Evolutionary conservation across 2,888 invertebrate species (phyloP).

Genomic region (Phaonia tiefii): DNA sequence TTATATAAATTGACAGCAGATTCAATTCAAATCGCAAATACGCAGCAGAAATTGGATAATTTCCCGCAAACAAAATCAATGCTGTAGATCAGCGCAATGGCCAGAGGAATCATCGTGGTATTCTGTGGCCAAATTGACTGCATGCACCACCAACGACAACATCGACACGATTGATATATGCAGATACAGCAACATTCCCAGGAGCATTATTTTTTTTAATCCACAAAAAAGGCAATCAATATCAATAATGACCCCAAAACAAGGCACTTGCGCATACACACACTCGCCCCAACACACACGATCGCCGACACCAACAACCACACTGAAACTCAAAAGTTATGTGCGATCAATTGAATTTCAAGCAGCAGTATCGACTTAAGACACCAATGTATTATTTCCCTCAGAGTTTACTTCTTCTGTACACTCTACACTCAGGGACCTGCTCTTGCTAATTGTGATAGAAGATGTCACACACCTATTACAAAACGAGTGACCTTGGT

Average conservation of each 20-base stretch:
- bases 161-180: constrained; percentile 77
- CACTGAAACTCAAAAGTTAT: neutral
- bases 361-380: neutral
- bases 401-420: too few species aligned
- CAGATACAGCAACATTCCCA: constrained; percentile 76
- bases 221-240: constrained; percentile 68
- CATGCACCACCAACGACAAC: constrained; percentile 67
- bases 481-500: too few species aligned
- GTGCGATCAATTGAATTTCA: constrained; percentile 29
- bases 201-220: constrained; percentile 72
- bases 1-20: constrained; percentile 77
- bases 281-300: neutral
- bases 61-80: constrained; percentile 75
- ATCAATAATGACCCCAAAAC: constrained; percentile 68
- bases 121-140: constrained; percentile 72
- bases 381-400: too few species aligned
- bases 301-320: neutral
- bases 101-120: constrained; percentile 62
- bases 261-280: constrained; percentile 60
- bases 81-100: constrained; percentile 62
- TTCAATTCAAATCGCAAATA: constrained; percentile 72
- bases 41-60: constrained; percentile 80
- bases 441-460: too few species aligned
- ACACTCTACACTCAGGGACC: too few species aligned
- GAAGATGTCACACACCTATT: too few species aligned